Evolutionary conservation across 2,113 vertebrate species (phyloP).

Genomic region (Hippocampus comes): DNA sequence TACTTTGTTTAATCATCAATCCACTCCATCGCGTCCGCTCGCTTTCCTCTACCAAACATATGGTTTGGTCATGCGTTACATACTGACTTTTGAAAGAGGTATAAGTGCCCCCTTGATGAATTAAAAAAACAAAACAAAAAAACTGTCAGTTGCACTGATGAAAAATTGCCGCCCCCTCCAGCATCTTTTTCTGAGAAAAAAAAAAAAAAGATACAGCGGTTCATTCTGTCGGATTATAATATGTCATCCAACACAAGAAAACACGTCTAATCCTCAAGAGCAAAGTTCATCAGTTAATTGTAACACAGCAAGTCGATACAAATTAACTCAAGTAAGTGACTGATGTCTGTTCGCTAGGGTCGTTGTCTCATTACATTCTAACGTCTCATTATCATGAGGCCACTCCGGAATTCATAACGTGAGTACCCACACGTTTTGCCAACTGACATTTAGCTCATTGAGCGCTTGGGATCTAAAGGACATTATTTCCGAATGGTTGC

Average conservation of each 20-base stretch:
- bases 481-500: not conserved
- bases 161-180: too few relatives aligned
- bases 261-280: not conserved
- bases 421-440: not conserved
- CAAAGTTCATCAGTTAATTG: not conserved
- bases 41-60: too few relatives aligned
- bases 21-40: too few relatives aligned
- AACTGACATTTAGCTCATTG: not conserved
- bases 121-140: too few relatives aligned
- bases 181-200: too few relatives aligned
- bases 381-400: not conserved
- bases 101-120: too few relatives aligned
- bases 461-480: not conserved
- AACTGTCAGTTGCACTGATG: too few relatives aligned
- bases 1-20: not conserved
- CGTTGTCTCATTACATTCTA: not conserved
- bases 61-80: too few relatives aligned
- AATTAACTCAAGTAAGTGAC: not conserved
- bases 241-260: not conserved
- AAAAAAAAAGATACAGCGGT: too few relatives aligned
- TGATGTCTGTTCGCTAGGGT: not conserved
- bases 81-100: too few relatives aligned
- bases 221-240: not conserved
- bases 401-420: not conserved
- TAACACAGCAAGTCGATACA: not conserved